Conservation (phyloP, 2,113 vertebrate genomes). For the Genyomyrus donnyi region DNA sequence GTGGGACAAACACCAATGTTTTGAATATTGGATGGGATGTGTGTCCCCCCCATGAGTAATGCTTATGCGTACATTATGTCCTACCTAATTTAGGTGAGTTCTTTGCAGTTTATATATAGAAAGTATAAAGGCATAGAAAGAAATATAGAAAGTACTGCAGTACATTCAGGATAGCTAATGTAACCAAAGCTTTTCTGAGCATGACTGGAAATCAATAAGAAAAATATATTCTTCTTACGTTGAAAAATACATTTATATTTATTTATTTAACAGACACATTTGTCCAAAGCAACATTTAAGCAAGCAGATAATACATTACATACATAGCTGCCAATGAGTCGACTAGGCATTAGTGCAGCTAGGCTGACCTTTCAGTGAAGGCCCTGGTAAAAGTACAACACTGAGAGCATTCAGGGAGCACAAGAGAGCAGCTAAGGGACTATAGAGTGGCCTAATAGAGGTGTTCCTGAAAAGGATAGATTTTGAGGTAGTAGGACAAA, state of each 20-base stretch:
- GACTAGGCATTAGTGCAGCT: neutral
- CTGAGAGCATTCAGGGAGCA: neutral
- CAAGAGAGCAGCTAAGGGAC: neutral
- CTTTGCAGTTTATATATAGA: neutral
- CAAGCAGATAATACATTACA: neutral
- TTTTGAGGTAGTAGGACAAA: neutral
- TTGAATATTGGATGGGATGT: neutral
- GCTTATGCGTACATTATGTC: neutral
- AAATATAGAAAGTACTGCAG: neutral
- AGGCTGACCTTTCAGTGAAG: neutral
- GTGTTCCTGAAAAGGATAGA: neutral
- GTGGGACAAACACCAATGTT: neutral
- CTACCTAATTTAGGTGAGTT: neutral
- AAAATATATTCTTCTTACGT: neutral
- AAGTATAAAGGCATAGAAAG: neutral
- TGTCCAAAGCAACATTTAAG: neutral
- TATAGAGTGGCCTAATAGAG: neutral
- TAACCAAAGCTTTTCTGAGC: neutral
- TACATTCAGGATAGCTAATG: neutral
- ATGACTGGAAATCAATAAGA: too few species aligned
- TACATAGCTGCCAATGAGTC: neutral
- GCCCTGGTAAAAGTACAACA: neutral
- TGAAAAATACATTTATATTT: neutral
- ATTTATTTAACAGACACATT: neutral
- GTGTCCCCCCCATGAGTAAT: neutral